Evolutionary conservation across 2,113 vertebrate species (phyloP).

Genomic region (Heterocephalus glaber): DNA sequence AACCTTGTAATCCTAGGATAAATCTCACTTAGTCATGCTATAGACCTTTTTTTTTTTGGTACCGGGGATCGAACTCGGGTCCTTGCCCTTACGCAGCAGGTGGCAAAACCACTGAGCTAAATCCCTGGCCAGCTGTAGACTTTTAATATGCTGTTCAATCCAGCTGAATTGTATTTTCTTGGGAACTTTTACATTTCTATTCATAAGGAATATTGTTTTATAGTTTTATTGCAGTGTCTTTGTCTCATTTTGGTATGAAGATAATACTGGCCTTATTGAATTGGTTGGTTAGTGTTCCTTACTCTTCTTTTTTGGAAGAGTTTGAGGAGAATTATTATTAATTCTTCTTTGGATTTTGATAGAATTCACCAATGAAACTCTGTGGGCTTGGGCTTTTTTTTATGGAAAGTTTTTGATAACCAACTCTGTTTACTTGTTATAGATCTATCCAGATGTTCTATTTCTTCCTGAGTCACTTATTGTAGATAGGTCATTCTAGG

Average conservation of each 20-base stretch:
- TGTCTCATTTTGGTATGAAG: not conserved
- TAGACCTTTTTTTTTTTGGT: not conserved
- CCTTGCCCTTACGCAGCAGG: no score
- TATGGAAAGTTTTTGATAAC: not conserved
- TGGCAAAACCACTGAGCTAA: no score
- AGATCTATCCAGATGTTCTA: not conserved
- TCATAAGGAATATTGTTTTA: not conserved
- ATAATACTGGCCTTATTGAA: not conserved
- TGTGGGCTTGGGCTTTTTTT: not conserved
- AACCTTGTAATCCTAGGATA: not conserved
- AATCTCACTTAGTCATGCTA: not conserved
- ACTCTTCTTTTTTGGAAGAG: not conserved
- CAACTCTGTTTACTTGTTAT: no score
- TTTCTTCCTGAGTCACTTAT: not conserved
- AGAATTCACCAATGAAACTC: not conserved
- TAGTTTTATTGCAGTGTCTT: not conserved
- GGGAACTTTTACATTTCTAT: not conserved
- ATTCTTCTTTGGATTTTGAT: not conserved
- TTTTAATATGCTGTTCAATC: not conserved
- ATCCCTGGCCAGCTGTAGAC: not conserved
- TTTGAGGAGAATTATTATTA: not conserved
- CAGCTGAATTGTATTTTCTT: not conserved
- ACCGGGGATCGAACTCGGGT: no score
- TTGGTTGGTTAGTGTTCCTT: not conserved
- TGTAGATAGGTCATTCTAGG: not conserved